Percentiles rank a stretch among this genome's conserved stretches.
Evolutionary conservation across 2,113 vertebrate genomes (phyloP).

Genomic region (Sisor rabdophorus): DNA sequence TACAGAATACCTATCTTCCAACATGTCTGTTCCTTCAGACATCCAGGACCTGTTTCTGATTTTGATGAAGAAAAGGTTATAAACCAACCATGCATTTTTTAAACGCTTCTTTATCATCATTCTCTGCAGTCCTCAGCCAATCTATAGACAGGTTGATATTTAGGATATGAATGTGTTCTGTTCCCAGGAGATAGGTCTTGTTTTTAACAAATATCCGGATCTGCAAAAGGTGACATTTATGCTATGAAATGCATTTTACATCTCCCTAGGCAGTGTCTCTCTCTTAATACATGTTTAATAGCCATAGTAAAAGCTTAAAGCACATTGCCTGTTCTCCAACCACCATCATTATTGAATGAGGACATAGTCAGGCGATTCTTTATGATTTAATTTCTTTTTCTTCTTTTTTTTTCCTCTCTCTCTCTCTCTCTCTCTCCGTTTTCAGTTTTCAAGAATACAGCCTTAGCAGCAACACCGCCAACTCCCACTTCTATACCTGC

Average conservation of each 20-base stretch:
- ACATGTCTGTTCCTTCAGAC: background rate
- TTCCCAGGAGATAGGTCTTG: slow-evolving; percentile 17
- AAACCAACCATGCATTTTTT: background rate
- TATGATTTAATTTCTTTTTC: slow-evolving; percentile 6
- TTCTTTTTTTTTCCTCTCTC: background rate
- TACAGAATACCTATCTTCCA: background rate
- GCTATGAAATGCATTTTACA: slow-evolving; percentile 43
- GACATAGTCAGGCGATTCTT: slow-evolving; percentile 24
- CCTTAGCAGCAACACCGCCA: slow-evolving; percentile 34
- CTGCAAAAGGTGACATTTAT: slow-evolving; percentile 50
- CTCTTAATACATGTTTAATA: slow-evolving; percentile 55
- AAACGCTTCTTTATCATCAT: background rate
- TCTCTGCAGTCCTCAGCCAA: slow-evolving; percentile 13
- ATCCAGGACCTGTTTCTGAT: slow-evolving; percentile 4
- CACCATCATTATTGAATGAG: slow-evolving; percentile 50
- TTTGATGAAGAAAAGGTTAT: slow-evolving; percentile 20
- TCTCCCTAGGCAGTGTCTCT: slow-evolving; percentile 29
- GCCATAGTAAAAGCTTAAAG: slow-evolving; percentile 50
- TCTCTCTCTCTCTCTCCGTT: background rate
- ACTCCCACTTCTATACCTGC: slow-evolving; percentile 51
- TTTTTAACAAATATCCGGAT: slow-evolving; percentile 48
- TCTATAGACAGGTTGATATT: slow-evolving; percentile 37
- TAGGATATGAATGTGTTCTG: slow-evolving; percentile 39
- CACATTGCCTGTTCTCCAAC: slow-evolving; percentile 39
- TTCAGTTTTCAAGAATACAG: slow-evolving; percentile 14